Base-by-base conservation (phyloP, 37 sponge, comb jelly and placozoan species). In the Cliona cf. orientalis region DNA sequence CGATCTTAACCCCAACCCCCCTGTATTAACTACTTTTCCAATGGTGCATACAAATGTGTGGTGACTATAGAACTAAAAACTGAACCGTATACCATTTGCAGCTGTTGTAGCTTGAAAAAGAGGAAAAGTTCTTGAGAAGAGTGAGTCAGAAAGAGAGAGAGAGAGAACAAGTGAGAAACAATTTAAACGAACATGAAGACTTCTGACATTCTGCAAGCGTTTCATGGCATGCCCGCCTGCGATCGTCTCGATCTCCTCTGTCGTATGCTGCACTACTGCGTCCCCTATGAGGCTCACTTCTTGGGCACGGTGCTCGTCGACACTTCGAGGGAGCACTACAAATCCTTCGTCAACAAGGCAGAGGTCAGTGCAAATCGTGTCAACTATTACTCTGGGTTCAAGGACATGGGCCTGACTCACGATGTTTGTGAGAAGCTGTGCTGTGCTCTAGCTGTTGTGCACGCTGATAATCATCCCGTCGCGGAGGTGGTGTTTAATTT, bases 171-270 rank as follows among this genome's bases (percentile, higher is more conserved):
- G n/a, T n/a, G n/a, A n/a, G n/a, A n/a, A n/a, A n/a, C n/a, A n/a
- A n/a, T n/a, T n/a, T 49, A 49, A 1, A 11, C 19, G 58, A 42
- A 49, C 7, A 89, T 89, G 90, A 79, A 72, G 38, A 46, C 66
- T 12, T 2, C 84, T 6, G 93, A 92, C 7, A 60, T 87, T 22
- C 40, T 92, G 69, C 69, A 71, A 23, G 76, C 64, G 19, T 92
- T 84, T 26, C 89, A 87, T 9, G 33, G 66, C 45, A 67, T 92
- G 84, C 79, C 85, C 11, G 88, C 93, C 0, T 86, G 82, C 25
- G 89, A 76, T 35, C 70, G 93, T 5, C 26, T 92, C 28, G 88
- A 92, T 69, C 76, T 92, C 23, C 37, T 92, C 61, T 84, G 85
- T 49, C 80, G 88, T 6, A 58, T 92, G 46, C 80, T 92, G 19